Evolutionary conservation across 2,113 vertebrate genomes (phyloP).

Genomic region (Danionella cerebrum): DNA sequence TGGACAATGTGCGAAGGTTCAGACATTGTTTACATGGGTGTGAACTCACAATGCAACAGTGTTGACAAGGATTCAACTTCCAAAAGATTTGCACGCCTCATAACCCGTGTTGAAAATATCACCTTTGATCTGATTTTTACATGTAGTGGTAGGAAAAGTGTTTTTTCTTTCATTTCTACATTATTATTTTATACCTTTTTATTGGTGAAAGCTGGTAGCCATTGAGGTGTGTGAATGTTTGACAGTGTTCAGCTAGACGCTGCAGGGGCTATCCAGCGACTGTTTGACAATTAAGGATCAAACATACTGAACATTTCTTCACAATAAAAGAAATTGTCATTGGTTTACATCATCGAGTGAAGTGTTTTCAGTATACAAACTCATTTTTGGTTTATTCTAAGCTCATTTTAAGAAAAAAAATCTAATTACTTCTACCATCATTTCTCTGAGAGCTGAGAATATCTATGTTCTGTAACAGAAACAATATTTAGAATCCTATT

Average conservation of each 20-base stretch:
- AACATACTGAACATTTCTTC: constrained; percentile 12
- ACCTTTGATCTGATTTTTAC: constrained; percentile 13
- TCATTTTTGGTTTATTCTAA: no score
- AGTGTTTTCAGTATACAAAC: neutral
- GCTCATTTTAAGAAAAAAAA: no score
- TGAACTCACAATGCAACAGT: constrained; percentile 3
- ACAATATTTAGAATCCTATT: no score
- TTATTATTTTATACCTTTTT: constrained; percentile 18
- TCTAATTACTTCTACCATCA: no score
- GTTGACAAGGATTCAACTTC: neutral
- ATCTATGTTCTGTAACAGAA: no score
- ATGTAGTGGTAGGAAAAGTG: constrained; percentile 19
- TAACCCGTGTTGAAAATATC: constrained; percentile 21
- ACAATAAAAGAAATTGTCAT: constrained; percentile 30
- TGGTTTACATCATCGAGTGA: neutral
- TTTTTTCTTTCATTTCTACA: constrained; percentile 14
- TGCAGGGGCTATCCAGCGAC: constrained; percentile 19
- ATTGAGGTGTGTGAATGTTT: constrained; percentile 21
- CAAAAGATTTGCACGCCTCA: neutral
- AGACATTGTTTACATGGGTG: constrained; percentile 23
- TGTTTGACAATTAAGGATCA: constrained; percentile 22
- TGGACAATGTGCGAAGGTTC: constrained; percentile 37
- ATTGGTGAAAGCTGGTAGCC: constrained; percentile 1
- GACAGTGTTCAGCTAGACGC: neutral
- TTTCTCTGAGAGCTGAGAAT: no score